These are phyloP conservation scores for Anoplophora glabripennis DNA, from an alignment of 1,140 invertebrate species.

Conservation along the genomic window DNA sequence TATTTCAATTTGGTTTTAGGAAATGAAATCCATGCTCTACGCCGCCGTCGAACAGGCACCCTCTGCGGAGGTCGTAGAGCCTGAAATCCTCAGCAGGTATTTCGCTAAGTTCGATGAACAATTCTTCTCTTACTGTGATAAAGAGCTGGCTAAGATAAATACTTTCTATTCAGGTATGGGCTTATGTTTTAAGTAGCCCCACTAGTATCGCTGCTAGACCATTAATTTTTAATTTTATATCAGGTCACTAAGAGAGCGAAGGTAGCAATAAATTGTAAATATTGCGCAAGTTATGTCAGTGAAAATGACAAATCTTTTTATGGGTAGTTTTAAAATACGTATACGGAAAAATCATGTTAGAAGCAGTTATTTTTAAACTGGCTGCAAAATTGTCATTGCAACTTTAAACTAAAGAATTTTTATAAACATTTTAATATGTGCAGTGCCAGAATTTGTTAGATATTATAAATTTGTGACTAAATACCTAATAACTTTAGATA, in stretches of 20 bases:
- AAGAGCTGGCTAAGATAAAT: conserved; percentile 94
- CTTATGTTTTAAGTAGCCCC: background rate
- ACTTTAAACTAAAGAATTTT: background rate
- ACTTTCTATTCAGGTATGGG: conserved; percentile 89
- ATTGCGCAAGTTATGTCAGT: background rate
- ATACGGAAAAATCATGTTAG: too few species aligned
- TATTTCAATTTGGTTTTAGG: conserved; percentile 53
- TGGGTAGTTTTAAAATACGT: background rate
- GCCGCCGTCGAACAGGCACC: conserved; percentile 85
- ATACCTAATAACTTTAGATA: too few species aligned
- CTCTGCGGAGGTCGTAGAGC: conserved; percentile 80
- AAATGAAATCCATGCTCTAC: conserved; percentile 91
- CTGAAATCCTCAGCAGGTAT: conserved; percentile 82
- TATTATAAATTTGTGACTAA: too few species aligned
- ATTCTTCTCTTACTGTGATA: conserved; percentile 93
- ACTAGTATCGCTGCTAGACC: too few species aligned
- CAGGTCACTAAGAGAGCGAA: too few species aligned
- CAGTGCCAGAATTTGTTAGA: too few species aligned
- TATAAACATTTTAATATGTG: too few species aligned
- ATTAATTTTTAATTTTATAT: too few species aligned
- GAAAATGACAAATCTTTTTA: background rate
- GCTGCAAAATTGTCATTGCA: background rate
- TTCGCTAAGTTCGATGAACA: conserved; percentile 95
- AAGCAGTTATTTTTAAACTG: too few species aligned
- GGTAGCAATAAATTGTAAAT: too few species aligned